Percentiles rank a stretch among this genome's conserved stretches.
These are phyloP conservation scores for Aythya baeri DNA, from an alignment of 2,113 vertebrate species.

Conservation along the genomic window DNA sequence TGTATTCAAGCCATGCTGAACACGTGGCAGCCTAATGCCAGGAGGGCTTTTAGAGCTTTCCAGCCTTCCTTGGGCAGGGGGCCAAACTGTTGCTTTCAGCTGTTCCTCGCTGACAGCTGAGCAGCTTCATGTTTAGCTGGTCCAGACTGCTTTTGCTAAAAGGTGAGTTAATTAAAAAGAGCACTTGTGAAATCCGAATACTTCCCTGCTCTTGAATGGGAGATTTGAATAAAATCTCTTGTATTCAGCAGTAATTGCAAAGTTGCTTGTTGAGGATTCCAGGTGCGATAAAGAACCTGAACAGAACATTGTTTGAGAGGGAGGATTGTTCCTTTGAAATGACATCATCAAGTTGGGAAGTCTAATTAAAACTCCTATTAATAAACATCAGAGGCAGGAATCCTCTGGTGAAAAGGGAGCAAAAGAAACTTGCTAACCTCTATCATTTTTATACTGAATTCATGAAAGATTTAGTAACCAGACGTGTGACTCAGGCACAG, in stretches of 20 bases:
- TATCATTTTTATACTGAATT: not conserved
- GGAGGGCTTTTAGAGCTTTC: conserved; percentile 53
- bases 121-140: not conserved
- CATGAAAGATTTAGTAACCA: not conserved
- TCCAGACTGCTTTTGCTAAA: not conserved
- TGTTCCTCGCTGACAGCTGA: conserved; percentile 28
- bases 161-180: conserved; percentile 37
- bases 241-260: not conserved
- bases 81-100: conserved; percentile 37
- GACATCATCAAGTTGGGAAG: not conserved
- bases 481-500: not conserved
- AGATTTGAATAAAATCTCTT: not conserved
- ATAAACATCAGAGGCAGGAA: not conserved
- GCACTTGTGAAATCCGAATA: not conserved
- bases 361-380: not conserved
- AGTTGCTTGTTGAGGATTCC: not conserved
- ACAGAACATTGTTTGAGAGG: not conserved
- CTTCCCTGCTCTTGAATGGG: not conserved
- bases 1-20: conserved; percentile 10
- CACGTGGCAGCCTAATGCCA: conserved; percentile 57
- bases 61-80: conserved; percentile 11
- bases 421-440: not conserved
- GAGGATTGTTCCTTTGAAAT: not conserved
- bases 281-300: not conserved
- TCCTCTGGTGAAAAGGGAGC: not conserved